Percentiles rank a stretch among this genome's conserved stretches.
Conservation (phyloP, 2,113 vertebrate species). For the Mola mola region DNA sequence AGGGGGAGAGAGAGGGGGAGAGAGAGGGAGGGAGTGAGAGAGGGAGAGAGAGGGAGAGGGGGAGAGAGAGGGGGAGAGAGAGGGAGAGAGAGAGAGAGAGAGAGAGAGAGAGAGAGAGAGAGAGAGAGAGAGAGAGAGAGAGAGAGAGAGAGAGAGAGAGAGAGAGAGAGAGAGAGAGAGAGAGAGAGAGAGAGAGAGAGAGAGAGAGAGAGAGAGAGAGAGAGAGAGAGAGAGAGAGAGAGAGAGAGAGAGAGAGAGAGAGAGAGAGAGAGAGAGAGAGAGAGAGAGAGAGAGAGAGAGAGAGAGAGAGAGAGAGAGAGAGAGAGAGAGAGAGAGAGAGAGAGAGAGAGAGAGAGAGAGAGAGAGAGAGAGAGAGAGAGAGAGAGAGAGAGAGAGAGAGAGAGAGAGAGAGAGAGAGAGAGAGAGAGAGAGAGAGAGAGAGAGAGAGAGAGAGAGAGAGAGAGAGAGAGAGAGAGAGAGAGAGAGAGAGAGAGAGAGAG, state of each 20-base stretch:
- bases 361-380: neutral
- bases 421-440: constrained; percentile 2
- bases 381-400: neutral
- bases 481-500: constrained; percentile 7
- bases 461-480: constrained; percentile 1
- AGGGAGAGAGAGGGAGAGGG: neutral
- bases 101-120: neutral
- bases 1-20: too few species aligned
- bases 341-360: neutral
- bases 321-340: constrained; percentile 9
- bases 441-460: neutral
- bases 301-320: neutral
- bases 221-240: constrained; percentile 7
- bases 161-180: constrained; percentile 2
- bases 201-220: constrained; percentile 1
- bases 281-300: neutral
- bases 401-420: neutral
- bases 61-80: neutral
- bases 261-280: too few species aligned
- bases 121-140: neutral
- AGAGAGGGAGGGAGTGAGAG: neutral
- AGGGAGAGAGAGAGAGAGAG: neutral
- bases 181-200: too few species aligned
- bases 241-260: constrained; percentile 7
- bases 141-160: constrained; percentile 4